Conservation (phyloP, 2,113 vertebrate species). For the Halcyon malimbica region DNA sequence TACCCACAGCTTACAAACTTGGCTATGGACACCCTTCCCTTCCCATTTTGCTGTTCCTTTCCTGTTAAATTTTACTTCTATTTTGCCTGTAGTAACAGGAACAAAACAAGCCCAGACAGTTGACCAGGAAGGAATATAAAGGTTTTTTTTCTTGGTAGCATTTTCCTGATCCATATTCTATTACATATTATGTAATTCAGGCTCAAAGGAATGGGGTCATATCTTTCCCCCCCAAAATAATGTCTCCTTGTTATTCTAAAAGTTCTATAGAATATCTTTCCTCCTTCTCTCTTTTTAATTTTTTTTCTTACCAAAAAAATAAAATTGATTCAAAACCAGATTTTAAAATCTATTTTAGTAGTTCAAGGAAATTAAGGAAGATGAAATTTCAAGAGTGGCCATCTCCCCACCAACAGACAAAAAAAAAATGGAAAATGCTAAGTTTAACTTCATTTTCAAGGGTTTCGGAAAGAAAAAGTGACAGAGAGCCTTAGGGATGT, state of each 20-base stretch:
- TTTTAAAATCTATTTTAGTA: background rate
- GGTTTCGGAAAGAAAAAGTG: background rate
- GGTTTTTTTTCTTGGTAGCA: background rate
- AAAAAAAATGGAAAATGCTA: background rate
- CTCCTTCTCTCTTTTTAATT: background rate
- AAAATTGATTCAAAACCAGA: background rate
- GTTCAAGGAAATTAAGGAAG: background rate
- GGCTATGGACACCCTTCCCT: background rate
- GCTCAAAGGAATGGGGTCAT: background rate
- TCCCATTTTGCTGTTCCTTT: background rate
- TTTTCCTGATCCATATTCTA: background rate
- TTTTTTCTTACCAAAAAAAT: background rate
- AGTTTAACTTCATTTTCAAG: background rate
- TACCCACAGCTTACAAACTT: background rate
- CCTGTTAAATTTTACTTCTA: background rate
- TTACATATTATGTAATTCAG: background rate
- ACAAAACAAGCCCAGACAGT: background rate
- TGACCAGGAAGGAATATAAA: background rate
- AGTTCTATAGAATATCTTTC: rapidly evolving
- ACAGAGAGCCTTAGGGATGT: rapidly evolving
- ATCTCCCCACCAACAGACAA: background rate
- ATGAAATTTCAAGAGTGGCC: background rate
- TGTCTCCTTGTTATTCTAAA: background rate
- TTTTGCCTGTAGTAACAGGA: background rate
- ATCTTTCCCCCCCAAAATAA: rapidly evolving